Conservation (phyloP, 1,140 invertebrate genomes). For the Aplysia californica region DNA sequence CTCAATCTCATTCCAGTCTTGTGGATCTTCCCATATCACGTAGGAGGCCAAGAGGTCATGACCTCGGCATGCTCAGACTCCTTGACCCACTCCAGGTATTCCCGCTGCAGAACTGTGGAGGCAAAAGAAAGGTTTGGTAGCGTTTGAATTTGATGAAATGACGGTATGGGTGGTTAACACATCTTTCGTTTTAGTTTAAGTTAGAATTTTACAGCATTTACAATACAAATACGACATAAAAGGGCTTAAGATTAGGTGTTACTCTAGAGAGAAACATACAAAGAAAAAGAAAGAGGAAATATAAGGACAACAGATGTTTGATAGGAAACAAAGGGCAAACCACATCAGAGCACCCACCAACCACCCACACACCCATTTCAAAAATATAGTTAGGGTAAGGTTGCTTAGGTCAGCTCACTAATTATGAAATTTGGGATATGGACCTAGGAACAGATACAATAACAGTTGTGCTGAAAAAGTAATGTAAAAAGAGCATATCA, state of each 20-base stretch:
- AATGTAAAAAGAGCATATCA: not conserved
- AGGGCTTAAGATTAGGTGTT: not conserved
- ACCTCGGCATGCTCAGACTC: constrained; percentile 8
- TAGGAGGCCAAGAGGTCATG: constrained; percentile 6
- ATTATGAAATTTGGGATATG: not conserved
- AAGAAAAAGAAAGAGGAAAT: too few relatives aligned
- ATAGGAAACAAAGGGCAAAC: too few relatives aligned
- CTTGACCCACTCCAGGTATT: constrained; percentile 23
- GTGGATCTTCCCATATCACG: not conserved
- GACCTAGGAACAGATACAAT: not conserved
- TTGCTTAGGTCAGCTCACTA: too few relatives aligned
- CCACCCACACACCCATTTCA: too few relatives aligned
- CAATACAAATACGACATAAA: not conserved
- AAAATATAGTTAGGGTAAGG: too few relatives aligned
- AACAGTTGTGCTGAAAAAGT: not conserved
- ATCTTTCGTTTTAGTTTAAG: not conserved
- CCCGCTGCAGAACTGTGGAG: constrained; percentile 2
- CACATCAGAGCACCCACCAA: too few relatives aligned
- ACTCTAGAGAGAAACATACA: too few relatives aligned
- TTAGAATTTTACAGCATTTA: not conserved
- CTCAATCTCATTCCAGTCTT: too few relatives aligned
- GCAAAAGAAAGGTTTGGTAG: not conserved
- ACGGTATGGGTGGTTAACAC: too few relatives aligned
- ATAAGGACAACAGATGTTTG: too few relatives aligned
- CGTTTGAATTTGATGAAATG: not conserved